phyloP scores from a whole-genome alignment of 2,888 invertebrate genomes.

The Heliconius hortense region DNA sequence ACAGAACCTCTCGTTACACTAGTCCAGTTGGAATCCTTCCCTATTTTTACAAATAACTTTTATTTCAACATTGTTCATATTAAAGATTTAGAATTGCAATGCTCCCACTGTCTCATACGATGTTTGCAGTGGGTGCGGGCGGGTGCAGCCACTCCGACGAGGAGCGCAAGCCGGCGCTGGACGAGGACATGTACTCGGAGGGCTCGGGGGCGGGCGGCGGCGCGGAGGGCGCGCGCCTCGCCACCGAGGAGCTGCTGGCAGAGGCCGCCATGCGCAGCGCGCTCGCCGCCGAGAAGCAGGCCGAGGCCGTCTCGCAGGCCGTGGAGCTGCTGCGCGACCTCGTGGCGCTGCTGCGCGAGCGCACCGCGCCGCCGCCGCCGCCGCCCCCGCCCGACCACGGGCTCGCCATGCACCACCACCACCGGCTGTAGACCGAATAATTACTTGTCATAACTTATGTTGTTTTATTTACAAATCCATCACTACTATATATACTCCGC shows the following conservation, averaged over 20 bases:
- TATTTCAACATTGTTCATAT: too few species aligned
- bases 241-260: conserved; percentile 72
- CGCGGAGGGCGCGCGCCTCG: conserved; percentile 51
- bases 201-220: conserved; percentile 50
- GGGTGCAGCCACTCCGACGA: conserved; percentile 58
- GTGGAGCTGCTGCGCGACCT: conserved; percentile 64
- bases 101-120: neutral
- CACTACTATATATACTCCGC: neutral
- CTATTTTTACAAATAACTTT: too few species aligned
- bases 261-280: conserved; percentile 76
- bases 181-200: conserved; percentile 71
- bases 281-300: conserved; percentile 74
- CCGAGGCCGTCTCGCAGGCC: conserved; percentile 64
- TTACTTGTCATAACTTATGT: neutral
- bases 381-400: conserved; percentile 64
- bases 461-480: conserved; percentile 20
- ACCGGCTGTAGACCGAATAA: conserved; percentile 39
- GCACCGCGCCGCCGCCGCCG: conserved; percentile 68
- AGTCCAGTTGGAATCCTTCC: too few species aligned
- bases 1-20: too few species aligned
- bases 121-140: conserved; percentile 33
- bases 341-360: conserved; percentile 82
- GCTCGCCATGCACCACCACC: conserved; percentile 47
- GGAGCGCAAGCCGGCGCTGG: conserved; percentile 63
- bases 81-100: neutral